Evolutionary conservation across 2,113 vertebrate genomes (phyloP), one percentile per base, ranked within the genome.

Genomic region (Sus scrofa): DNA sequence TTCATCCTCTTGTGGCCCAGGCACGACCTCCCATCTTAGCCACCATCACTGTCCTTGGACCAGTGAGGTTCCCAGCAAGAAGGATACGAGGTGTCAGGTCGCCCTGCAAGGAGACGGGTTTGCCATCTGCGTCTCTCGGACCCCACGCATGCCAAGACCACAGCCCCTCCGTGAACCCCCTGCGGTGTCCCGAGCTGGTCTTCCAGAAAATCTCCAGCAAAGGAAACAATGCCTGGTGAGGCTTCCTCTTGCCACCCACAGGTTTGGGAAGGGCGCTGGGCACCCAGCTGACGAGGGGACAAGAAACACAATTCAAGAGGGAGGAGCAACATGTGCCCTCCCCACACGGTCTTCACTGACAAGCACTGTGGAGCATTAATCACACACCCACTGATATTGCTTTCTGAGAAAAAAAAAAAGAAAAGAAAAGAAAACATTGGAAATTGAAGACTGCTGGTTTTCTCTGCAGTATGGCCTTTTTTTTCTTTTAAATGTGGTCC

Each of bases 201-300:
- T 11, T 56, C 32, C 32, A 2, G 52, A 34, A 34, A n/a, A 32
- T 6, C 5, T 14, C 11, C 5, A 22, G 11, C 30, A 0, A 1
- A 1, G 18, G 30, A 15, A 6, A 19, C 39, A 1, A 18, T 0
- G 2, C 6, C 0, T 16, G 32, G 30, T n/a, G 65, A 68, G 6
- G 32, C 14, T 18, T 68, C 30, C 2, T n/a, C 3, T 68, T 68
- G 7, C 0, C 0, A 68, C 30, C 32, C 8, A 14, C 15, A n/a
- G 39, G 13, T 27, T 4, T 27, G 39, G 2, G 6, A 26, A 44
- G 44, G 44, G 44, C 44, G 5, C 44, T 44, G 44, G 44, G 24
- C 71, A 27, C 26, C 39, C 26, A 19, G 7, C 24, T 27, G 0
- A 50, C 39, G 3, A 15, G 39, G 24, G 8, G 15, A 9, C 15